Conservation (phyloP, 2,888 invertebrate species). For the Xestia c-nigrum region DNA sequence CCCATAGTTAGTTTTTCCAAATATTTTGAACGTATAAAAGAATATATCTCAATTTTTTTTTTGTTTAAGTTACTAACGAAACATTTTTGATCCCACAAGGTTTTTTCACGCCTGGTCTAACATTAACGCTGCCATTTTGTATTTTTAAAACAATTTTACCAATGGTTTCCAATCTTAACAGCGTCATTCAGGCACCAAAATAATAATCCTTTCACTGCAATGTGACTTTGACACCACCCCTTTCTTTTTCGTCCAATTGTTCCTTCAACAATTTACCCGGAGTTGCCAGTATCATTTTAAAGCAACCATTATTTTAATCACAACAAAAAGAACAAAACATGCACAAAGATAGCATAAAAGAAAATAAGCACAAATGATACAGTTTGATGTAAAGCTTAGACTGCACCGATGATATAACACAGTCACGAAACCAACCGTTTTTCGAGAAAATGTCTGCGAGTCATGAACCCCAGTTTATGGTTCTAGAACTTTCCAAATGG, state of each 20-base stretch:
- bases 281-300: not conserved
- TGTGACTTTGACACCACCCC: too few relatives aligned
- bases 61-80: too few relatives aligned
- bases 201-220: not conserved
- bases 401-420: slow-evolving; percentile 38
- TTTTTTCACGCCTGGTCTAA: not conserved
- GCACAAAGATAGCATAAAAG: slow-evolving; percentile 50
- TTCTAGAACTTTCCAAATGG: slow-evolving; percentile 49
- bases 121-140: not conserved
- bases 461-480: slow-evolving; percentile 53
- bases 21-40: too few relatives aligned
- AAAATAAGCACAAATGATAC: slow-evolving; percentile 55
- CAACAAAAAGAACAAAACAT: slow-evolving; percentile 7
- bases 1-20: too few relatives aligned
- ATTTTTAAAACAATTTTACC: not conserved
- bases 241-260: not conserved
- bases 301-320: slow-evolving; percentile 27
- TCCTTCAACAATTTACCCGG: not conserved
- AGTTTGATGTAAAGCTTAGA: slow-evolving; percentile 45
- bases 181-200: not conserved
- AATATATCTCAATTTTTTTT: too few relatives aligned
- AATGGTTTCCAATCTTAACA: not conserved
- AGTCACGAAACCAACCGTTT: slow-evolving; percentile 56
- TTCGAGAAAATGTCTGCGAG: slow-evolving; percentile 48
- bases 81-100: not conserved